Base-by-base conservation (phyloP, 2,797 vertebrate species). In the Melanotaenia maccullochi region DNA sequence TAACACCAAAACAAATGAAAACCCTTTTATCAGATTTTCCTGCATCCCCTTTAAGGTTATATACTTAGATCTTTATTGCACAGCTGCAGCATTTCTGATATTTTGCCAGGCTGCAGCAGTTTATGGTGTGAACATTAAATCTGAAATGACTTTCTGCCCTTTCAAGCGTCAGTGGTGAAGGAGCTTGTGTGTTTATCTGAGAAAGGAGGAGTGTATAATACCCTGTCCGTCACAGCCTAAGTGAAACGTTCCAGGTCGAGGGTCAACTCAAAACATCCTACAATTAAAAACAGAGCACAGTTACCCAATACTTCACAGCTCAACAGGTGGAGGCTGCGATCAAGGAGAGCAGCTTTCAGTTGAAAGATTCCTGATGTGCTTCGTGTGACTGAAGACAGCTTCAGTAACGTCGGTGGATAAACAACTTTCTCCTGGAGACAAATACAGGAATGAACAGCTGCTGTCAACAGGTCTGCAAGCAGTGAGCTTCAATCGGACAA, bases 181-280 rank as follows among this genome's bases (percentile, higher is more conserved):
- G 6, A 18, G 16, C 6, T 44, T 16, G 61, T 36, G 14, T 9
- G 12, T 65, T 32, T 54, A 25, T 25, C 22, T 55, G 52, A 60
- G 58, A 52, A 24, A 36, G 1, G 11, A 56, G 60, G 1, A 38
- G 61, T 67, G 28, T 0, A 22, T 22, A 28, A 74, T 11, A 60
- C 25, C 16, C 11, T 49, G 62, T 57, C 49, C 54, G 9, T 22
- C 0, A 28, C 52, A 1, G 68, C 4, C 67, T 74, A 75, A 83
- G 72, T 79, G 75, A 79, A 85, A 66, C 65, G 71, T 80, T 72
- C 76, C 75, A 4, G 75, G 85, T 72, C 76, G 1, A 16, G 18
- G 79, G 79, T 81, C 77, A 49, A 35, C 54, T 51, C 51, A 1
- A 57, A 71, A 36, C 38, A 20, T 20, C 40, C 35, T 0, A 4